Percentiles rank a stretch among this genome's conserved stretches.
phyloP scores from a whole-genome alignment of 2,888 invertebrate species.

The Electrophaes corylata region DNA sequence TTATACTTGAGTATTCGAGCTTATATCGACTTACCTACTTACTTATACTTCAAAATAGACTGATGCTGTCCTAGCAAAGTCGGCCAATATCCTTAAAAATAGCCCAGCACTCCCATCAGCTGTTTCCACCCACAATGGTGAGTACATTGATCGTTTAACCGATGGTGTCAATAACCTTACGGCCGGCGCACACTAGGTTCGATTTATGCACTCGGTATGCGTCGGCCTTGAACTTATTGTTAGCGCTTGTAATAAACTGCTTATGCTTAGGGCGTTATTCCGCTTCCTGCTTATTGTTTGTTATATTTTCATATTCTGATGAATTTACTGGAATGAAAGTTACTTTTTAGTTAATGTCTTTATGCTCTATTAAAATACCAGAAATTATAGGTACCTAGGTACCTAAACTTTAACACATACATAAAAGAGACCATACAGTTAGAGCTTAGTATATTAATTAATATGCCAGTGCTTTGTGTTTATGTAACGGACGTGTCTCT shows the following conservation, averaged over 20 bases:
- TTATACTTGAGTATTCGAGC: too few relatives aligned
- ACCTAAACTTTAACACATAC: too few relatives aligned
- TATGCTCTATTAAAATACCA: neutral
- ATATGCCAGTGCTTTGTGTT: too few relatives aligned
- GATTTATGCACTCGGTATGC: conserved; percentile 24
- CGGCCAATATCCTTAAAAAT: conserved; percentile 11
- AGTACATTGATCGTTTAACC: conserved; percentile 19
- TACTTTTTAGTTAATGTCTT: neutral
- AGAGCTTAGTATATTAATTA: too few relatives aligned
- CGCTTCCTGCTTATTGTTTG: conserved; percentile 20
- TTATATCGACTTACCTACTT: too few relatives aligned
- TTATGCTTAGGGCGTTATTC: conserved; percentile 5
- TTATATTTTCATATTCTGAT: neutral
- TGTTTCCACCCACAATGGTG: conserved; percentile 14
- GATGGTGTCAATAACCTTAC: conserved; percentile 29
- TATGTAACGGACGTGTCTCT: too few relatives aligned
- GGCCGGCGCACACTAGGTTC: conserved; percentile 20
- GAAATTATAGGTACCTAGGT: too few relatives aligned
- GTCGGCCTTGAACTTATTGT: conserved; percentile 30
- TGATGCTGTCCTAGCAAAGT: conserved; percentile 3
- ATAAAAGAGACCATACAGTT: too few relatives aligned
- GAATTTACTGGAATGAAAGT: neutral
- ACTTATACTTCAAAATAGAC: neutral
- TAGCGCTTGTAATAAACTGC: conserved; percentile 14
- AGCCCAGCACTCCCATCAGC: conserved; percentile 19